phyloP scores from a whole-genome alignment of 2,888 invertebrate genomes.

The Apantesis nais region DNA sequence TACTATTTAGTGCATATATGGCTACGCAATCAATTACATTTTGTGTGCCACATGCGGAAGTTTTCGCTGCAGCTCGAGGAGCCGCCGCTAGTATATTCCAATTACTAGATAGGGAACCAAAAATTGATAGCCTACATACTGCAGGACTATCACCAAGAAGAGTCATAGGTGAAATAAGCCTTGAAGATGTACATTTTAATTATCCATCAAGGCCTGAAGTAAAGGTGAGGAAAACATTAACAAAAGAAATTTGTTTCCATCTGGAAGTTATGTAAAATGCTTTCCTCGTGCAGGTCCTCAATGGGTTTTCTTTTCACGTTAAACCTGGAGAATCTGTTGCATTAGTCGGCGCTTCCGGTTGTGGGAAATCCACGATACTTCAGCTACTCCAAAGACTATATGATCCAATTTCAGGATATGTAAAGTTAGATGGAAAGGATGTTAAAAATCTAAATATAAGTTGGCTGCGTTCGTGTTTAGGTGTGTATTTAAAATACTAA shows the following conservation, averaged over 20 bases:
- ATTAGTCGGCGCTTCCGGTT: constrained; percentile 90
- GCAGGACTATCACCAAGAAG: constrained; percentile 86
- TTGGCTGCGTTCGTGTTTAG: constrained; percentile 92
- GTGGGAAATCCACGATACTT: constrained; percentile 92
- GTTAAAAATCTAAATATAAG: constrained; percentile 89
- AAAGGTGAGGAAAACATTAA: constrained; percentile 69
- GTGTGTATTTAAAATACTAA: constrained; percentile 49
- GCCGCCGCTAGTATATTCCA: constrained; percentile 90
- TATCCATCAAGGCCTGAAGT: constrained; percentile 93
- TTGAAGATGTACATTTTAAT: constrained; percentile 89
- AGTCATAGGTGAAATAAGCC: constrained; percentile 88
- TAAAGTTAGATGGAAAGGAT: constrained; percentile 88
- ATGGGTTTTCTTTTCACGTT: constrained; percentile 88
- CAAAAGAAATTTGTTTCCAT: background rate
- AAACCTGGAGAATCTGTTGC: constrained; percentile 90
- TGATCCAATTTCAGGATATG: constrained; percentile 86
- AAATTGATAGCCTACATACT: constrained; percentile 88
- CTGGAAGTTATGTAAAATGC: constrained; percentile 15
- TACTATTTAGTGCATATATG: constrained; percentile 90
- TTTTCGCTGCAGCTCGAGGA: constrained; percentile 89
- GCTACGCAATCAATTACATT: constrained; percentile 92
- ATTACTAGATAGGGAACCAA: constrained; percentile 89
- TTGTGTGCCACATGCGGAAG: constrained; percentile 90
- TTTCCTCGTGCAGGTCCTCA: constrained; percentile 82
- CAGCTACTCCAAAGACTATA: constrained; percentile 91